Conservation (phyloP, 2,797 vertebrate genomes). For the Pseudochaenichthys georgianus region DNA sequence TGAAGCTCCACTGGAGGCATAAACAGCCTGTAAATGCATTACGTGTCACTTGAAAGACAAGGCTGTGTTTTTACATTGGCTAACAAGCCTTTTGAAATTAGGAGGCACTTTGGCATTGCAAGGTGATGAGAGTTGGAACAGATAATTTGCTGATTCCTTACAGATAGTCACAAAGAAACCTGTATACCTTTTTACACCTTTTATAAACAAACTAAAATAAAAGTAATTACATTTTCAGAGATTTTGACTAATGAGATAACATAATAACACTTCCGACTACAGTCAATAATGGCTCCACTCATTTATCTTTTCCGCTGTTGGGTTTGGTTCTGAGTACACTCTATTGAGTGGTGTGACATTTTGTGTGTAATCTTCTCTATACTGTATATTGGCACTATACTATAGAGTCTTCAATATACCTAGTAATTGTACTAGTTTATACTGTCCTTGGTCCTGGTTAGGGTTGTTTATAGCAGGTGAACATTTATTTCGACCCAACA, state of each 20-base stretch:
- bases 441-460: no score
- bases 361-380: neutral
- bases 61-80: slow-evolving; percentile 25
- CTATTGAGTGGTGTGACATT: neutral
- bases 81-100: slow-evolving; percentile 48
- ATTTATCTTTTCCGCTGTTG: neutral
- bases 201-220: neutral
- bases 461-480: no score
- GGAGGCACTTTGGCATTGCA: slow-evolving; percentile 26
- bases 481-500: no score
- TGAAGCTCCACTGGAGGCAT: slow-evolving; percentile 43
- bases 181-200: neutral
- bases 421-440: neutral
- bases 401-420: neutral
- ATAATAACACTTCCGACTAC: neutral
- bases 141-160: slow-evolving; percentile 22
- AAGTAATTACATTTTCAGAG: slow-evolving; percentile 3
- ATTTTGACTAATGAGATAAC: neutral
- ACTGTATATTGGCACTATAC: neutral
- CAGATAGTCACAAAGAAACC: slow-evolving; percentile 4
- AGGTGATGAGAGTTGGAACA: slow-evolving; percentile 3
- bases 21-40: slow-evolving; percentile 63
- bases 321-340: neutral
- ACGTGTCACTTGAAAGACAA: slow-evolving; percentile 42
- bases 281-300: neutral